Percentiles rank a stretch among this genome's conserved stretches.
phyloP scores from a whole-genome alignment of 2,797 vertebrate species.

The Neostethus bicornis region DNA sequence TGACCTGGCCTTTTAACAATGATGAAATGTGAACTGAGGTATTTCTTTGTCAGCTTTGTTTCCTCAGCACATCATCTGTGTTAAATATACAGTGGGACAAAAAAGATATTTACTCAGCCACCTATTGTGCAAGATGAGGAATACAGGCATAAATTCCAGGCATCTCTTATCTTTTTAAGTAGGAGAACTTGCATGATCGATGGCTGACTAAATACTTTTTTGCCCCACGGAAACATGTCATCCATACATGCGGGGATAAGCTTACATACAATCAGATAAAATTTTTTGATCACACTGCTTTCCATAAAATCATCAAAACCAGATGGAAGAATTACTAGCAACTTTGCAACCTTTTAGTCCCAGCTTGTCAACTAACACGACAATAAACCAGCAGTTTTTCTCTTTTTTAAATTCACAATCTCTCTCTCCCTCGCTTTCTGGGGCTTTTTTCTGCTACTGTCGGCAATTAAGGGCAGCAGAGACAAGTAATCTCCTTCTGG shows the following conservation, averaged over 20 bases:
- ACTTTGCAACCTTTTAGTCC: slow-evolving; percentile 67
- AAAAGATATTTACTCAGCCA: no score
- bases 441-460: slow-evolving; percentile 81
- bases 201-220: no score
- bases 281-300: slow-evolving; percentile 59
- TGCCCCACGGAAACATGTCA: no score
- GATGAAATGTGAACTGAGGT: slow-evolving; percentile 21
- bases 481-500: slow-evolving; percentile 85
- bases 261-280: slow-evolving; percentile 28
- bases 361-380: slow-evolving; percentile 71
- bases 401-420: slow-evolving; percentile 56
- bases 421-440: slow-evolving; percentile 52
- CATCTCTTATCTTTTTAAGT: no score
- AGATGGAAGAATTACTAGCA: slow-evolving; percentile 66
- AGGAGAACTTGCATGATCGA: no score
- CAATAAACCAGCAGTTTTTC: slow-evolving; percentile 74
- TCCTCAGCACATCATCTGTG: slow-evolving; percentile 20
- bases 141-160: no score
- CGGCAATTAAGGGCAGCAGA: slow-evolving; percentile 84
- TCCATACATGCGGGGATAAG: slow-evolving; percentile 9
- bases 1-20: slow-evolving; percentile 35
- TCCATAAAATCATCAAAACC: slow-evolving; percentile 55
- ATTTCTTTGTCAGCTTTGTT: slow-evolving; percentile 32
- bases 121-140: no score
- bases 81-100: slow-evolving; percentile 12